Conservation (phyloP, 2,888 invertebrate genomes). For the Endomychus coccineus region DNA sequence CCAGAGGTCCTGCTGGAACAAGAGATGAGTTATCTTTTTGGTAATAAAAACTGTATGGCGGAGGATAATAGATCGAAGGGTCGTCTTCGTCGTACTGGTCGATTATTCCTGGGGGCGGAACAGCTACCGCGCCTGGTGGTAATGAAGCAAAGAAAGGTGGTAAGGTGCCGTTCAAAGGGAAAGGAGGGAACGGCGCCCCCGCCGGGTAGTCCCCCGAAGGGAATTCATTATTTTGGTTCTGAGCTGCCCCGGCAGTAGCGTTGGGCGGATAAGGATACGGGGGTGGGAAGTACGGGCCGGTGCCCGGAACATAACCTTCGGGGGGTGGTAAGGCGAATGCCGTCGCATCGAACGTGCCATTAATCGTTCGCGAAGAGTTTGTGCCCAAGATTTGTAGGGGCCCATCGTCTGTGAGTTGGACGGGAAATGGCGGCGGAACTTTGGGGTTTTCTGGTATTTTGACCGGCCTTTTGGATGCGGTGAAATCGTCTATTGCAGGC, state of each 20-base stretch:
- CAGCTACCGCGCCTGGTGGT: slow-evolving; percentile 57
- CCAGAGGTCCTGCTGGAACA: slow-evolving; percentile 70
- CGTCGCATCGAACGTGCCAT: slow-evolving; percentile 55
- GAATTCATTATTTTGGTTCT: slow-evolving; percentile 56
- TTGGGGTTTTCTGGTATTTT: slow-evolving; percentile 75
- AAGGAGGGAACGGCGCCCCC: slow-evolving; percentile 51
- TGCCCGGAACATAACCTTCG: slow-evolving; percentile 39
- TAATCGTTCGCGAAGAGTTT: slow-evolving; percentile 67
- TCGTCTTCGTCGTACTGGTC: slow-evolving; percentile 86
- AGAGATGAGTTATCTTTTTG: slow-evolving; percentile 65
- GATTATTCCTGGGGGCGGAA: slow-evolving; percentile 44
- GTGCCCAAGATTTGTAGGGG: slow-evolving; percentile 80
- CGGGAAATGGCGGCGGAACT: slow-evolving; percentile 89
- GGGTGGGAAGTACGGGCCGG: slow-evolving; percentile 50
- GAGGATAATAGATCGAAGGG: slow-evolving; percentile 84
- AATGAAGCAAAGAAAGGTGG: slow-evolving; percentile 46
- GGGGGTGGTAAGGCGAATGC: slow-evolving; percentile 42
- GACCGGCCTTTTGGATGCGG: slow-evolving; percentile 75
- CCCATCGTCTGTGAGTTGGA: slow-evolving; percentile 78
- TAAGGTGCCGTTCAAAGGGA: slow-evolving; percentile 37
- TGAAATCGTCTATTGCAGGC: slow-evolving; percentile 79
- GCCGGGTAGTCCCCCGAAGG: slow-evolving; percentile 43
- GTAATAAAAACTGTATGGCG: slow-evolving; percentile 80
- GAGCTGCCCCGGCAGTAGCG: slow-evolving; percentile 59
- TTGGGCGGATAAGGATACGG: slow-evolving; percentile 57